Conservation (phyloP, 1,140 invertebrate species). For the Araneus ventricosus region DNA sequence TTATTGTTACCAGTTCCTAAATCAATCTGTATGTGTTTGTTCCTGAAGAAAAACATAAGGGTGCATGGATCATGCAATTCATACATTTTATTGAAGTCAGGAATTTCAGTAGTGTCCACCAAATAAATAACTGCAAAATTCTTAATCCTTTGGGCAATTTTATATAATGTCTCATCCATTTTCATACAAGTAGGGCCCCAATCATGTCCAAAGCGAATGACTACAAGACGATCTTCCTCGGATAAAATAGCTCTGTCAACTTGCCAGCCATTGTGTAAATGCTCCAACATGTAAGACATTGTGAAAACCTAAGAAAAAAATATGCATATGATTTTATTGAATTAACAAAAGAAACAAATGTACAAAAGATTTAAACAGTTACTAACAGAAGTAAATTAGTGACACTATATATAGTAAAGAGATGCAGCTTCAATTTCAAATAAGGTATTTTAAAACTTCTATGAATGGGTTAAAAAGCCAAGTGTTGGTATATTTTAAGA, state of each 20-base stretch:
- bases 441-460: no score
- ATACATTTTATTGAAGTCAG: conserved; percentile 99
- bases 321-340: background rate
- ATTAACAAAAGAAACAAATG: no score
- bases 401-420: no score
- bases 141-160: conserved; percentile 96
- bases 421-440: no score
- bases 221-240: conserved; percentile 98
- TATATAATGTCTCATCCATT: conserved; percentile 99
- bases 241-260: conserved; percentile 99
- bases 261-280: conserved; percentile 99
- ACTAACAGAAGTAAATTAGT: no score
- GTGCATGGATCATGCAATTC: conserved; percentile 99
- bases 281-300: conserved; percentile 99
- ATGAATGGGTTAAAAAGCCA: no score
- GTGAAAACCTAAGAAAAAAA: background rate
- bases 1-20: conserved; percentile 99
- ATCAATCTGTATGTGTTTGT: conserved; percentile 99
- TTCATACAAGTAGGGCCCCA: conserved; percentile 99
- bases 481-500: no score
- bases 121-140: conserved; percentile 98
- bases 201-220: conserved; percentile 99
- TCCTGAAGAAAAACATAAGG: conserved; percentile 99
- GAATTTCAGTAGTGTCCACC: conserved; percentile 98
- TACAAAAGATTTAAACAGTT: no score